A percentile compares a stretch with the other conserved stretches of the same genome.
phyloP scores from a whole-genome alignment of 2,888 invertebrate genomes.

The Drosophila gaucha region DNA sequence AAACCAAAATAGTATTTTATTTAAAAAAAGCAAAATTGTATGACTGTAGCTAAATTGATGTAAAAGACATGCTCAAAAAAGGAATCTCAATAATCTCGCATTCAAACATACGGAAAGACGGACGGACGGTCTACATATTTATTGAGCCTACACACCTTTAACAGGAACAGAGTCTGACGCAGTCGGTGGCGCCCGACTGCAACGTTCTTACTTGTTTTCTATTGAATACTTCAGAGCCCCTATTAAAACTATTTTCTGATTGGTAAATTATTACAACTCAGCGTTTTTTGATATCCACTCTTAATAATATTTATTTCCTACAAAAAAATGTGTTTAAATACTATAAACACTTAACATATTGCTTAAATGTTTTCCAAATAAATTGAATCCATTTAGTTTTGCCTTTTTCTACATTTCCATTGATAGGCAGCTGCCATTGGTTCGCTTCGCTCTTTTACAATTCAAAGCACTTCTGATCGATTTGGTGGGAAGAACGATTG shows the following conservation, averaged over 20 bases:
- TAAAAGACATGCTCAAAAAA: too few relatives aligned
- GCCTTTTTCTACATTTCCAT: neutral
- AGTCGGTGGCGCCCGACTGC: too few relatives aligned
- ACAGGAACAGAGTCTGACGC: too few relatives aligned
- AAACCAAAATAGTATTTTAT: too few relatives aligned
- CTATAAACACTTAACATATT: neutral
- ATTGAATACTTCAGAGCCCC: neutral
- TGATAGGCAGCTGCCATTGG: constrained; percentile 19
- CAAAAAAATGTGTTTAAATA: neutral
- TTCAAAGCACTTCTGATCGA: constrained; percentile 26
- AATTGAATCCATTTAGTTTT: constrained; percentile 3
- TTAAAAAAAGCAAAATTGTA: too few relatives aligned
- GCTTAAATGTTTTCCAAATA: neutral
- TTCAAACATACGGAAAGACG: too few relatives aligned
- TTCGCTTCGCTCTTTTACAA: neutral
- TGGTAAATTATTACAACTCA: neutral
- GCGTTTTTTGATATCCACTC: neutral
- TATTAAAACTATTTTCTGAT: neutral
- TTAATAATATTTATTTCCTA: neutral
- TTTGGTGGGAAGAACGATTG: constrained; percentile 41
- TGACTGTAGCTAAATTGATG: too few relatives aligned
- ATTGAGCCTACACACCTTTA: too few relatives aligned
- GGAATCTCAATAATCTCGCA: too few relatives aligned
- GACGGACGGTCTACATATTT: too few relatives aligned
- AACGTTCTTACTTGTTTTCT: too few relatives aligned